Conservation (phyloP, 2,888 invertebrate species). For the Rotaria macrura region DNA sequence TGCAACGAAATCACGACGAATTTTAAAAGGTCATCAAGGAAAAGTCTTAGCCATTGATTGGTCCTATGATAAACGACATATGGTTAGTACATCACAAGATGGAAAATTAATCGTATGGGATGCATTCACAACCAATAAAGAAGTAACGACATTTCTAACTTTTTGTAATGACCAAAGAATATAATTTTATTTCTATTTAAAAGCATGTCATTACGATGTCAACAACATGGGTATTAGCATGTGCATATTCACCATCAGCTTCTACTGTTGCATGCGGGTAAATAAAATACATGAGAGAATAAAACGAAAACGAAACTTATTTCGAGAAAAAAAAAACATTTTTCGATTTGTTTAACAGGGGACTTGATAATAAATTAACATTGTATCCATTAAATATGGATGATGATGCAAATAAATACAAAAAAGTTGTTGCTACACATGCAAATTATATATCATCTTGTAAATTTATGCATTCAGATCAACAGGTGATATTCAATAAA, state of each 20-base stretch:
- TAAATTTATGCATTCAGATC: conserved; percentile 91
- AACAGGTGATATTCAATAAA: conserved; percentile 61
- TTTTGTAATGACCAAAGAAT: too few relatives aligned
- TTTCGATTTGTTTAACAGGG: conserved; percentile 58
- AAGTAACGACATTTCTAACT: neutral
- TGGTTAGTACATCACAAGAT: conserved; percentile 91
- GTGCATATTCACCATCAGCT: conserved; percentile 87
- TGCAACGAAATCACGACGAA: conserved; percentile 80
- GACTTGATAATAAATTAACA: conserved; percentile 95
- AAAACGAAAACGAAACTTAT: too few relatives aligned
- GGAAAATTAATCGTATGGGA: conserved; percentile 97
- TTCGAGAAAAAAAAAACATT: too few relatives aligned
- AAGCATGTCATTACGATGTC: conserved; percentile 82
- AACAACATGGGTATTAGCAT: conserved; percentile 93
- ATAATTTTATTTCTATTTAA: too few relatives aligned
- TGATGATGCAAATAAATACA: conserved; percentile 65
- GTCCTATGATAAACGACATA: conserved; percentile 86
- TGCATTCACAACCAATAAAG: conserved; percentile 85
- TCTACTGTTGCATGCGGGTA: conserved; percentile 77
- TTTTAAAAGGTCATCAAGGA: conserved; percentile 91
- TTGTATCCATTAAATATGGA: conserved; percentile 85
- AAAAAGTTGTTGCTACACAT: conserved; percentile 91
- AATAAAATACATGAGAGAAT: too few relatives aligned
- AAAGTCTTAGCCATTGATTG: conserved; percentile 96
- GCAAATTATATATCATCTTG: conserved; percentile 97